phyloP scores from a whole-genome alignment of 37 sponge, comb jelly and placozoan species.

The Tethya wilhelma region DNA sequence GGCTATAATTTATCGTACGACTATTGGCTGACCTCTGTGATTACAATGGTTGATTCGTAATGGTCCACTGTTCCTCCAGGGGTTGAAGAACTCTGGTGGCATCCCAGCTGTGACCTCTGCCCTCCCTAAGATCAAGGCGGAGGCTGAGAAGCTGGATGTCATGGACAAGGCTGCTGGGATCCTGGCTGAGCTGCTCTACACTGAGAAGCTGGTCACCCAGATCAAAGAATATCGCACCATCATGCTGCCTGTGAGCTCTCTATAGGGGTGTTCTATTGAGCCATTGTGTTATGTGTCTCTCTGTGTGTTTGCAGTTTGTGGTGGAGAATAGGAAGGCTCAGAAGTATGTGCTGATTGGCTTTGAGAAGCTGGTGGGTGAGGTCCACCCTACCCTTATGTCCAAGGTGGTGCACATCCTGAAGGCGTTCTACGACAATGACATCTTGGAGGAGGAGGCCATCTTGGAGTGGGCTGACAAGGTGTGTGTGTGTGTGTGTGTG shows the following conservation, averaged over 20 bases:
- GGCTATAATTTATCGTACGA: no score
- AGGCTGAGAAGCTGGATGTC: conserved; percentile 94
- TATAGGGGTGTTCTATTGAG: not conserved
- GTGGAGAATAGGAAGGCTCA: conserved; percentile 85
- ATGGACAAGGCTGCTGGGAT: conserved; percentile 92
- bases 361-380: conserved; percentile 91
- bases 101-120: conserved; percentile 36
- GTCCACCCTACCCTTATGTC: conserved; percentile 79
- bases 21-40: no score
- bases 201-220: conserved; percentile 78
- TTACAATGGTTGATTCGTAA: not conserved
- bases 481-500: no score
- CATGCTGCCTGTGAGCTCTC: conserved; percentile 82
- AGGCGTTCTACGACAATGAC: conserved; percentile 94
- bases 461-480: conserved; percentile 96
- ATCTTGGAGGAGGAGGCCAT: conserved; percentile 93
- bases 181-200: conserved; percentile 91
- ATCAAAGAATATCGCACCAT: conserved; percentile 85
- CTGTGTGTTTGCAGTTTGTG: conserved; percentile 75
- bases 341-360: conserved; percentile 89
- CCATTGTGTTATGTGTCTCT: not conserved
- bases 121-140: conserved; percentile 75
- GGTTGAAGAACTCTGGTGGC: conserved; percentile 58
- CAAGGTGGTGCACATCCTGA: conserved; percentile 88
- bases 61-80: conserved; percentile 27